Conservation (phyloP, 1,140 invertebrate genomes). For the Ruditapes philippinarum region DNA sequence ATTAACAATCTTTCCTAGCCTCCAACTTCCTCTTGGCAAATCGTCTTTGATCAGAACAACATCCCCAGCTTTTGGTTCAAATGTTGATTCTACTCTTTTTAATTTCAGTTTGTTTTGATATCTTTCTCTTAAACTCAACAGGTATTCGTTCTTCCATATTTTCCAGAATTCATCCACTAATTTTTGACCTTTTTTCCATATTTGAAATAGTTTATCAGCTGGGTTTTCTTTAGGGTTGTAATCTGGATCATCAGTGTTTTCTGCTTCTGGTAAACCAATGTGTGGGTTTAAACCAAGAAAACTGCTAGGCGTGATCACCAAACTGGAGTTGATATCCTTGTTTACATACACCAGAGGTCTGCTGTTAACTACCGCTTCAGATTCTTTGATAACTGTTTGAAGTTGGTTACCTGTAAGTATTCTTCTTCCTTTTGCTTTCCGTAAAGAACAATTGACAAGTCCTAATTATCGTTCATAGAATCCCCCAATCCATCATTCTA, state of each 20-base stretch:
- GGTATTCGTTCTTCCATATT: not conserved
- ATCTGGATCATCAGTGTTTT: not conserved
- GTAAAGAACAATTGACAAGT: no score
- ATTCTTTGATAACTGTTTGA: conserved; percentile 2
- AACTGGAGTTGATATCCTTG: not conserved
- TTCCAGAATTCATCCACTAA: not conserved
- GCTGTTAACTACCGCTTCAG: not conserved
- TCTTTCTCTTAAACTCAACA: conserved; percentile 1
- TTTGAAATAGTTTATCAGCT: not conserved
- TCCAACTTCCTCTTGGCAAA: conserved; percentile 22
- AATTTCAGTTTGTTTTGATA: not conserved
- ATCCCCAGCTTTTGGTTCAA: conserved; percentile 9
- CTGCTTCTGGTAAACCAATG: no score
- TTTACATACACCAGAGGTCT: conserved; percentile 12
- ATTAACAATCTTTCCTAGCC: not conserved
- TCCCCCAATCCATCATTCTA: no score
- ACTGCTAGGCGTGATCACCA: not conserved
- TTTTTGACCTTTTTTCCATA: no score
- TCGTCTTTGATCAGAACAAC: conserved; percentile 11
- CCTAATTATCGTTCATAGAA: no score
- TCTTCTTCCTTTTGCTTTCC: no score
- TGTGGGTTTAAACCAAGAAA: not conserved
- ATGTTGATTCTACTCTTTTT: not conserved
- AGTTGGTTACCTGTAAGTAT: no score
- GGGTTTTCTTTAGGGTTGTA: not conserved